A percentile compares a stretch with the other conserved stretches of the same genome.
phyloP scores from a whole-genome alignment of 2,888 invertebrate species.

The Ochropacha duplaris region DNA sequence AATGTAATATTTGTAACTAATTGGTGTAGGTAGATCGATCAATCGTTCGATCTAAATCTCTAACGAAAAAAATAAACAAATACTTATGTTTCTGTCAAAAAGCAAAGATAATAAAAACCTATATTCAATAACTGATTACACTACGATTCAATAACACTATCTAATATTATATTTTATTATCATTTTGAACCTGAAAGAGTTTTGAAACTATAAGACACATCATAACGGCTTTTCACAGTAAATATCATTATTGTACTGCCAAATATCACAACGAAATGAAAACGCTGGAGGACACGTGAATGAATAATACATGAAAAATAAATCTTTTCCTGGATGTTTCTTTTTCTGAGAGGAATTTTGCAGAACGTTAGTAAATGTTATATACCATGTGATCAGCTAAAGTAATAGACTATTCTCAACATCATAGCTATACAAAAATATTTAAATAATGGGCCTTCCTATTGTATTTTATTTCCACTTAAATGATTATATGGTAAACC shows the following conservation, averaged over 20 bases:
- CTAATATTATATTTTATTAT: too few relatives aligned
- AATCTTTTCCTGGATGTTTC: conserved; percentile 67
- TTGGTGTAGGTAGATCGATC: too few relatives aligned
- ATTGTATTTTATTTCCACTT: neutral
- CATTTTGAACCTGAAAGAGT: too few relatives aligned
- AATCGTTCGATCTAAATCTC: too few relatives aligned
- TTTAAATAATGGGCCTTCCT: neutral
- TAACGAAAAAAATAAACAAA: too few relatives aligned
- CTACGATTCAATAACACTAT: too few relatives aligned
- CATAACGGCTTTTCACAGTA: conserved; percentile 30
- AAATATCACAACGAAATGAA: conserved; percentile 73
- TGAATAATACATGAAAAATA: conserved; percentile 80
- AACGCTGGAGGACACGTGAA: conserved; percentile 71
- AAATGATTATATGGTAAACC: neutral
- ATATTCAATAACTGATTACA: too few relatives aligned
- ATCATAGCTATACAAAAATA: neutral
- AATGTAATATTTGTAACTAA: too few relatives aligned
- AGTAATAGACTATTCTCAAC: conserved; percentile 25
- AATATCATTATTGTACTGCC: conserved; percentile 71
- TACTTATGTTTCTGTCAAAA: too few relatives aligned
- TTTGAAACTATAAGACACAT: neutral
- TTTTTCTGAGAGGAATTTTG: conserved; percentile 62
- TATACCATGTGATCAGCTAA: conserved; percentile 47
- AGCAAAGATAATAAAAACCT: too few relatives aligned
- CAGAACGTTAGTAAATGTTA: conserved; percentile 57